A percentile compares a stretch with the other conserved stretches of the same genome.
Conservation (phyloP, 2,888 invertebrate species). For the Iphiclides podalirius region DNA sequence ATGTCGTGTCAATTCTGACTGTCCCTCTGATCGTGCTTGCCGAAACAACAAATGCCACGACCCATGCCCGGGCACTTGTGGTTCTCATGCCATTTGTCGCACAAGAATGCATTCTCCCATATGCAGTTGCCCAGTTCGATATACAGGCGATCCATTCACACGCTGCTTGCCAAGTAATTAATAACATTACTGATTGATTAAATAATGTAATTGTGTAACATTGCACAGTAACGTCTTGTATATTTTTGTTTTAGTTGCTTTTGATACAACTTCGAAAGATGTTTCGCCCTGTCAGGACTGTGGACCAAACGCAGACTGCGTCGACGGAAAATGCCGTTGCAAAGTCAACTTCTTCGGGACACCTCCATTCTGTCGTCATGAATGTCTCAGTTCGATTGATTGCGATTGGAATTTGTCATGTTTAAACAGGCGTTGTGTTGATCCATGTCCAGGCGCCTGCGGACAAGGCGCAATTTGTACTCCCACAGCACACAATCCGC, state of each 20-base stretch:
- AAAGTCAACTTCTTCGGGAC: constrained; percentile 83
- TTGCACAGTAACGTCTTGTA: no score
- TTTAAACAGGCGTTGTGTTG: constrained; percentile 84
- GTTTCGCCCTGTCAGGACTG: constrained; percentile 84
- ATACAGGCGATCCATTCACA: constrained; percentile 87
- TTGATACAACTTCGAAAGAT: constrained; percentile 50
- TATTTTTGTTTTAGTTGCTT: constrained; percentile 39
- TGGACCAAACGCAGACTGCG: constrained; percentile 87
- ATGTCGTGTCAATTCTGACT: constrained; percentile 85
- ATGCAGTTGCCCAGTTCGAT: constrained; percentile 85
- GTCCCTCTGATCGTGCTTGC: constrained; percentile 82
- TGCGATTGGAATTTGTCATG: constrained; percentile 86
- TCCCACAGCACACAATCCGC: constrained; percentile 85
- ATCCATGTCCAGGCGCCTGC: constrained; percentile 88
- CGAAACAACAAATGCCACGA: constrained; percentile 83
- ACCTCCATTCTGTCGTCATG: constrained; percentile 87
- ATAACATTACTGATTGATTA: no score
- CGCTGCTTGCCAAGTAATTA: constrained; percentile 82
- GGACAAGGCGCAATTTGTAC: constrained; percentile 86
- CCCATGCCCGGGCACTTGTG: constrained; percentile 89
- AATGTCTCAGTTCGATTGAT: constrained; percentile 85
- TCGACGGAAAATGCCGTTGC: constrained; percentile 85
- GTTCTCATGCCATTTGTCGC: constrained; percentile 85
- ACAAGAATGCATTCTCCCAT: constrained; percentile 88
- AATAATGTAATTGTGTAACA: no score